A percentile compares a stretch with the other conserved stretches of the same genome.
phyloP scores from a whole-genome alignment of 1,140 invertebrate genomes.

The Drosophila azteca region DNA sequence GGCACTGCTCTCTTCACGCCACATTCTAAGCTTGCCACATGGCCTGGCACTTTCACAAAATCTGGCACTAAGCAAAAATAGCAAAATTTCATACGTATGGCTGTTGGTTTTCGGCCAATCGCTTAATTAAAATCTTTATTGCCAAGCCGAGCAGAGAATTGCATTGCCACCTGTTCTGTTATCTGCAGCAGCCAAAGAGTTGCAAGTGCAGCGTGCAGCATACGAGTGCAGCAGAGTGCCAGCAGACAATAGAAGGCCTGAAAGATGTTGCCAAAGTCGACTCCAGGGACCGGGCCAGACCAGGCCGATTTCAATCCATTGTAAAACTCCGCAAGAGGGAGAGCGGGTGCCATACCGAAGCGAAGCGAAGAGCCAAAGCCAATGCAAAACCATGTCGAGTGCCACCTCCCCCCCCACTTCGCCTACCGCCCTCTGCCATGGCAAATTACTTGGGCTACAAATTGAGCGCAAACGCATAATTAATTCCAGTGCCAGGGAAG shows the following conservation, averaged over 20 bases:
- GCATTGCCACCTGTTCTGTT: conserved; percentile 50
- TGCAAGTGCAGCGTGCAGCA: no score
- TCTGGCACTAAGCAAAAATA: conserved; percentile 3
- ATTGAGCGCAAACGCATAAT: conserved; percentile 81
- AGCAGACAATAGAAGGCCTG: not conserved
- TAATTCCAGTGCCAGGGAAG: conserved; percentile 64
- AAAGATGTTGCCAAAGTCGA: conserved; percentile 43
- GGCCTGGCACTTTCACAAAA: not conserved
- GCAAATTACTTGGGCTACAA: conserved; percentile 73
- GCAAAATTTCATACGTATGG: no score
- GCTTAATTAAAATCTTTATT: conserved; percentile 80
- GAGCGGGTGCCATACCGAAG: no score
- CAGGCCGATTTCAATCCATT: conserved; percentile 47
- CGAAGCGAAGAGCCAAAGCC: conserved; percentile 24
- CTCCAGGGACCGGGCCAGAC: conserved; percentile 12
- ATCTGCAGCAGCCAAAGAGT: not conserved
- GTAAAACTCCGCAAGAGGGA: conserved; percentile 52
- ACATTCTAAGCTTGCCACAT: conserved; percentile 32
- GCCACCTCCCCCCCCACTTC: conserved; percentile 53
- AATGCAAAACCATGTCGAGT: conserved; percentile 11
- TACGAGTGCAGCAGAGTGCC: no score
- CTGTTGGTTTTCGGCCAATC: conserved; percentile 44
- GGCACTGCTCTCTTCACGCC: conserved; percentile 1
- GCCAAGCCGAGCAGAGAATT: conserved; percentile 34
- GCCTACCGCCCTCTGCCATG: not conserved